Evolutionary conservation across 2,113 vertebrate genomes (phyloP).

Genomic region (Manacus vitellinus): DNA sequence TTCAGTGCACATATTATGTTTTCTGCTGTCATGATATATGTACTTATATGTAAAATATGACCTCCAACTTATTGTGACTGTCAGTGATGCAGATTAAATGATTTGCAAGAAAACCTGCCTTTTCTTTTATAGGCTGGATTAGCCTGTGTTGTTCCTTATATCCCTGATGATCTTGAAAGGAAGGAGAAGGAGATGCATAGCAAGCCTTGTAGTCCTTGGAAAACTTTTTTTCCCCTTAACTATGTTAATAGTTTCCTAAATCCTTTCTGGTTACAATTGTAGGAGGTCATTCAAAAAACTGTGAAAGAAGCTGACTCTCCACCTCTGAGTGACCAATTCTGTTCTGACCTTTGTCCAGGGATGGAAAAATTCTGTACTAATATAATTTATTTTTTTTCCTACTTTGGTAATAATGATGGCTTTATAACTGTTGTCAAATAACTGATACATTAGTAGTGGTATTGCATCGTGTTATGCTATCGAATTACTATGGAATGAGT

Average conservation of each 20-base stretch:
- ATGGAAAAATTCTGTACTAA: not conserved
- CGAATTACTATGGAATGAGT: not conserved
- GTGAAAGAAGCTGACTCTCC: not conserved
- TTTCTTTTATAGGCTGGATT: not conserved
- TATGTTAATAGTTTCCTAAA: not conserved
- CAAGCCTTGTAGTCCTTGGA: not conserved
- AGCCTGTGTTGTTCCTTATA: not conserved
- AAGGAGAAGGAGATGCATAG: not conserved
- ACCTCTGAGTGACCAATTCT: not conserved
- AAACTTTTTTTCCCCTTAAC: not conserved
- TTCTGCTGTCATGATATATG: not conserved
- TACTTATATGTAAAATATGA: not conserved
- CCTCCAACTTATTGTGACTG: not conserved
- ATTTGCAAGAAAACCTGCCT: not conserved
- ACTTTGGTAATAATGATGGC: not conserved
- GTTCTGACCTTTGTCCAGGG: not conserved
- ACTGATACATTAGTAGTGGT: not conserved
- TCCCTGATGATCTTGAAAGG: not conserved
- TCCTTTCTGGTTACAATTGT: not conserved
- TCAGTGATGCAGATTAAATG: not conserved
- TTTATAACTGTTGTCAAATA: not conserved
- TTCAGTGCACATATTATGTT: fast-evolving
- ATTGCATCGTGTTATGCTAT: not conserved
- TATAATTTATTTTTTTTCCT: not conserved
- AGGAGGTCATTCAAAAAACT: not conserved